Evolutionary conservation across 2,797 vertebrate genomes (phyloP).

Genomic region (Capromys pilorides): DNA sequence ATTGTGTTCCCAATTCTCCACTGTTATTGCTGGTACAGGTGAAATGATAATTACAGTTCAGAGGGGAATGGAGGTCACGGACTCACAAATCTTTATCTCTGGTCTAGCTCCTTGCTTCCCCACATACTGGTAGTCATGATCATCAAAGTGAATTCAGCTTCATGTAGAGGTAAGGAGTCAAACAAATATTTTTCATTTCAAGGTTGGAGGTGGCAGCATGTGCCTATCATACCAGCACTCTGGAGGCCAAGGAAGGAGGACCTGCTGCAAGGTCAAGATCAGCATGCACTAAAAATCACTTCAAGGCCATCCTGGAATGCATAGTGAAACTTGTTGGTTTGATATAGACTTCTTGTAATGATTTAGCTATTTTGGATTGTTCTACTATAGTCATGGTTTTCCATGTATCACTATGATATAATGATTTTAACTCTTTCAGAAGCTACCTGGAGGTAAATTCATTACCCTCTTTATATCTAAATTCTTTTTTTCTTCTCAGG

Average conservation of each 20-base stretch:
- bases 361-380: background rate
- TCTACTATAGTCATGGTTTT: background rate
- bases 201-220: accelerated
- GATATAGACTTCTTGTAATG: too few species aligned
- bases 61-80: background rate
- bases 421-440: background rate
- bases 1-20: background rate
- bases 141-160: background rate
- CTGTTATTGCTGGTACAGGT: too few species aligned
- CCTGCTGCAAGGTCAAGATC: too few species aligned
- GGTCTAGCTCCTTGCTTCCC: background rate
- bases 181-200: background rate
- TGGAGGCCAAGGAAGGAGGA: too few species aligned
- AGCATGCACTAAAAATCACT: background rate
- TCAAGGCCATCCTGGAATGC: background rate
- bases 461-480: background rate
- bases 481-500: background rate
- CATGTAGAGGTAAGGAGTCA: background rate
- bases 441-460: background rate
- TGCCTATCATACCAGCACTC: background rate
- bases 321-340: background rate
- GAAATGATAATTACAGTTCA: background rate
- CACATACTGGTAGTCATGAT: background rate
- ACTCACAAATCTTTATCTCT: background rate
- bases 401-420: background rate